Evolutionary conservation across 2,888 invertebrate species (phyloP).

Genomic region (Caenorhabditis sp.): DNA sequence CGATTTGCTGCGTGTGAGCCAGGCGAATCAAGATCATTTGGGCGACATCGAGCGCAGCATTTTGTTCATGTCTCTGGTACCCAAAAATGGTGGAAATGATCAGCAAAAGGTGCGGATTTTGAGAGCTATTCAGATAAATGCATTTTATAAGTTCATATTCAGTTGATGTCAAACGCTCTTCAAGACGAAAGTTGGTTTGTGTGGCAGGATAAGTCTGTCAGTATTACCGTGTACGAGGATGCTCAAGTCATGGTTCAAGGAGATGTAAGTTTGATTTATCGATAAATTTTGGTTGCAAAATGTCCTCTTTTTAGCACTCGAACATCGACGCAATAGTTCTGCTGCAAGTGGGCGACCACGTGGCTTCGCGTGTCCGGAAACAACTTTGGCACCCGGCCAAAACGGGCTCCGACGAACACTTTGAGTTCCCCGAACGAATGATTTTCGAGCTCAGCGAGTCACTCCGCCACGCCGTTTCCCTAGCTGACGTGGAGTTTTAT

Average conservation of each 20-base stretch:
- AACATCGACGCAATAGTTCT: conserved; percentile 71
- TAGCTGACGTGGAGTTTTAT: conserved; percentile 79
- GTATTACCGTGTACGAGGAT: conserved; percentile 65
- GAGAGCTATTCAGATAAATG: background rate
- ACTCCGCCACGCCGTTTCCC: conserved; percentile 80
- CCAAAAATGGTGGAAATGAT: conserved; percentile 69
- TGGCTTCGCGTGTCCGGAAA: conserved; percentile 57
- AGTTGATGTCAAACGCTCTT: conserved; percentile 80
- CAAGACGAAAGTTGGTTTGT: conserved; percentile 82
- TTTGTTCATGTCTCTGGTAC: conserved; percentile 68
- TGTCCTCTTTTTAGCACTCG: conserved; percentile 63
- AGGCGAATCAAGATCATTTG: conserved; percentile 55
- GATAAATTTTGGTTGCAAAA: background rate
- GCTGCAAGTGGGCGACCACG: conserved; percentile 65
- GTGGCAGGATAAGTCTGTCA: conserved; percentile 83
- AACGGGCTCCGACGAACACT: conserved; percentile 15
- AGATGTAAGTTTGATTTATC: conserved; percentile 81
- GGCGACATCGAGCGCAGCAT: conserved; percentile 63
- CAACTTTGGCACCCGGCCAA: conserved; percentile 62
- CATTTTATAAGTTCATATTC: too few species aligned
- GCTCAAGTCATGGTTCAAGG: conserved; percentile 80
- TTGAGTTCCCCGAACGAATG: conserved; percentile 80
- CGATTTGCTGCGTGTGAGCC: conserved; percentile 59
- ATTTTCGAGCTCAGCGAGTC: conserved; percentile 81
- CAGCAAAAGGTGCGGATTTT: conserved; percentile 24